Evolutionary conservation across 2,797 vertebrate species (phyloP).

Genomic region (Tragelaphus oryx): DNA sequence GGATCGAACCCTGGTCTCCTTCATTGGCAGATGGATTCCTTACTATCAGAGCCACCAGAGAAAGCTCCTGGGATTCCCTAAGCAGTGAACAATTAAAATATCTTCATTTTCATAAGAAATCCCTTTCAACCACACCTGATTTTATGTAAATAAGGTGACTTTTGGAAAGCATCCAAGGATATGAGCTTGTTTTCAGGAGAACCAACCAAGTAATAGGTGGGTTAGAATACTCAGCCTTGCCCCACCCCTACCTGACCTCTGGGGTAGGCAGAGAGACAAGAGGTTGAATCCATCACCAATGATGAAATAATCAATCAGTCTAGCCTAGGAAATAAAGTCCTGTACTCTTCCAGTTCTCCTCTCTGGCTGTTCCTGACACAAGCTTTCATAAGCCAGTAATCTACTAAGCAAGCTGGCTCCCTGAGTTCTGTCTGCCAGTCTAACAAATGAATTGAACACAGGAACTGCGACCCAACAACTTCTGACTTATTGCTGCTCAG

Average conservation of each 20-base stretch:
- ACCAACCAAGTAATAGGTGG: neutral
- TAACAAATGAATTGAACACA: neutral
- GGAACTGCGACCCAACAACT: neutral
- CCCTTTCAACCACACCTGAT: neutral
- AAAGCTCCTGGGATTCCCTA: neutral
- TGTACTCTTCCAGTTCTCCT: neutral
- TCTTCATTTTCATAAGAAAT: neutral
- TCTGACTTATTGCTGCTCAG: neutral
- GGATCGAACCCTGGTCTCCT: neutral
- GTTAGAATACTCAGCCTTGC: neutral
- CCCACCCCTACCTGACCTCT: neutral
- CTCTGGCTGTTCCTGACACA: neutral
- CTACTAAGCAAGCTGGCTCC: no score
- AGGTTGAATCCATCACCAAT: neutral
- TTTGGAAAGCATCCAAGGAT: neutral
- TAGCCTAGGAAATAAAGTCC: neutral
- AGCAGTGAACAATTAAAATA: neutral
- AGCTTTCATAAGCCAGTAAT: neutral
- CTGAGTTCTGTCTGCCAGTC: neutral
- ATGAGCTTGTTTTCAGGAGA: neutral
- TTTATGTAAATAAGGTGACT: neutral
- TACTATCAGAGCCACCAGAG: neutral
- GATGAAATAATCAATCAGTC: neutral
- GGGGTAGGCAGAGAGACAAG: neutral
- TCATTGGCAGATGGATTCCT: neutral